Conservation (phyloP, 2,113 vertebrate species). For the Xiphophorus maculatus region DNA sequence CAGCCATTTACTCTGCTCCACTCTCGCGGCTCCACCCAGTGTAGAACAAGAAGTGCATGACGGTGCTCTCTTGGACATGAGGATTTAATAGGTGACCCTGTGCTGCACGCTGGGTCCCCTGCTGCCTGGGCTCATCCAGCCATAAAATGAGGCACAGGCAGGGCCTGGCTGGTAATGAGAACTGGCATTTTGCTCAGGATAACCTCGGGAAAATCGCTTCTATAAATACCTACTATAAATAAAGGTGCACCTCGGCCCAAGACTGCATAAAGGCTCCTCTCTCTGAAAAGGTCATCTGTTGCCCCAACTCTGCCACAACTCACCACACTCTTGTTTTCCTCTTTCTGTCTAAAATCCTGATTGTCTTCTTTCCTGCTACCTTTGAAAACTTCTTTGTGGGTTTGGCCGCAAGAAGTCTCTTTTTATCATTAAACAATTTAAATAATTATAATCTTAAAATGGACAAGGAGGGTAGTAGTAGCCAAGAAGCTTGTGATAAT, state of each 20-base stretch:
- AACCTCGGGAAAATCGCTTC: conserved; percentile 84
- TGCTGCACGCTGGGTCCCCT: conserved; percentile 72
- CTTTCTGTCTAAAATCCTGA: conserved; percentile 18
- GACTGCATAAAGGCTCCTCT: conserved; percentile 58
- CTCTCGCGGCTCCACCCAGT: conserved; percentile 64
- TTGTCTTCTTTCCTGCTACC: conserved; percentile 31
- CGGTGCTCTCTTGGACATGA: conserved; percentile 73
- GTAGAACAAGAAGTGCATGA: conserved; percentile 70
- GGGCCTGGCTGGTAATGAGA: conserved; percentile 82
- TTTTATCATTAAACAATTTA: neutral
- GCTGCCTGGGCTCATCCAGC: conserved; percentile 79
- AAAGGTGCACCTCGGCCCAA: conserved; percentile 80
- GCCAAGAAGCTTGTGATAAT: neutral
- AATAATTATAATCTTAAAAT: neutral
- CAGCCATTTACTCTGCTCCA: conserved; percentile 31
- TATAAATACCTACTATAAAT: conserved; percentile 87
- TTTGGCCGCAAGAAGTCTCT: neutral
- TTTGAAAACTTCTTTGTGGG: conserved; percentile 1
- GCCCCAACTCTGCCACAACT: conserved; percentile 55
- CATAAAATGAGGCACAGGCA: conserved; percentile 82
- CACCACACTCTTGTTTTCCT: conserved; percentile 41
- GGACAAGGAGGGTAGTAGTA: neutral
- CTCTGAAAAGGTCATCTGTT: conserved; percentile 80
- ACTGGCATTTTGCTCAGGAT: conserved; percentile 81
- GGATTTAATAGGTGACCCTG: conserved; percentile 83